A percentile compares a stretch with the other conserved stretches of the same genome.
Conservation (phyloP, 2,797 vertebrate genomes). For the Gallinago stenura region DNA sequence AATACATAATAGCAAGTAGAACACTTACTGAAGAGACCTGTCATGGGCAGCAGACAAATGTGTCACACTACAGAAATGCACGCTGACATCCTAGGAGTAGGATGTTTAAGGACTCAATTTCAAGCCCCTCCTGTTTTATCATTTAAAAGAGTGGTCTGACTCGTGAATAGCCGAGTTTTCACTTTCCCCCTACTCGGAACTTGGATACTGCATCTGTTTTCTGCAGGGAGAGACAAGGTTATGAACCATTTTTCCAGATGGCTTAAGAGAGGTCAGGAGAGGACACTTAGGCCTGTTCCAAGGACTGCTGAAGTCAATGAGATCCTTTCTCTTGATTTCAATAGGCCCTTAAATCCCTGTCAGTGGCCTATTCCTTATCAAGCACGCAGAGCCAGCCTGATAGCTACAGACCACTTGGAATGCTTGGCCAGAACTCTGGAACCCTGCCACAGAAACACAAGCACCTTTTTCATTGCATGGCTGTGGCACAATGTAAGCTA, state of each 20-base stretch:
- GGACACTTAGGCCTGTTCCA: conserved; percentile 12
- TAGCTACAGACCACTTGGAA: not conserved
- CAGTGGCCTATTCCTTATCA: not conserved
- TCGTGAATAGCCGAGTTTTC: not conserved
- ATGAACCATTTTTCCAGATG: conserved; percentile 25
- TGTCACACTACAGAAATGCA: not conserved
- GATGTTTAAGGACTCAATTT: not conserved
- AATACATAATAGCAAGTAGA: not conserved
- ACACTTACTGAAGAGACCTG: not conserved
- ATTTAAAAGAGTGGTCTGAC: not conserved
- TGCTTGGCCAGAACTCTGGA: not conserved
- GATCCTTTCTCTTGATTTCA: not conserved
- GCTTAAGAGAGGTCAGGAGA: conserved; percentile 16
- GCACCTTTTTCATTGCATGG: not conserved
- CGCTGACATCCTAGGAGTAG: not conserved
- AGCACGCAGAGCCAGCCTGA: not conserved
- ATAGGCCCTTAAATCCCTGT: not conserved
- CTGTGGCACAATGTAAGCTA: not conserved
- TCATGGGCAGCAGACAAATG: not conserved
- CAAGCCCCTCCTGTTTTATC: not conserved
- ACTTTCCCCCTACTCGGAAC: not conserved
- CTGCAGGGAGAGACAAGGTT: not conserved
- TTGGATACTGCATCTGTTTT: not conserved
- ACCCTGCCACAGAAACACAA: not conserved
- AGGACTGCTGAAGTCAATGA: conserved; percentile 30